Conservation (phyloP, 1,140 invertebrate species). For the Centruroides sculpturatus region DNA sequence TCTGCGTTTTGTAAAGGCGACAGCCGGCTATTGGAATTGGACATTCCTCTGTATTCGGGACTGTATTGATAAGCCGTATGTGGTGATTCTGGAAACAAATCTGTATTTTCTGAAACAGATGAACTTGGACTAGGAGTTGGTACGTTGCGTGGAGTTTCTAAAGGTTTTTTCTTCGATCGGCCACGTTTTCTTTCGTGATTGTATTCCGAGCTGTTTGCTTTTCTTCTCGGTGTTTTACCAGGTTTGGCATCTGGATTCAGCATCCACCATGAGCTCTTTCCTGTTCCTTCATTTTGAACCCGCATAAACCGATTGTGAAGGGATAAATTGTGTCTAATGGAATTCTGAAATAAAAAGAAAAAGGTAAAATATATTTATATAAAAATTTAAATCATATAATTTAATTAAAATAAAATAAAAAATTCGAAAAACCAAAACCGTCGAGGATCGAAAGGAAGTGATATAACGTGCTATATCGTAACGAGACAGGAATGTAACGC, state of each 20-base stretch:
- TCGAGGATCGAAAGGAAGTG: no score
- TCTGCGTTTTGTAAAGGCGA: no score
- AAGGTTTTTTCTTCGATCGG: conserved; percentile 72
- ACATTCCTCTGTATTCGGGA: no score
- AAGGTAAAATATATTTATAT: not conserved
- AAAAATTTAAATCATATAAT: no score
- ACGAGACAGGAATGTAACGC: no score
- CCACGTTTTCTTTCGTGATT: conserved; percentile 86
- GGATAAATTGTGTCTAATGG: conserved; percentile 96
- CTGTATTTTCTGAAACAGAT: conserved; percentile 72
- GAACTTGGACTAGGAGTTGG: conserved; percentile 67
- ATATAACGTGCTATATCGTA: no score
- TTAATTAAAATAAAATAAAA: no score
- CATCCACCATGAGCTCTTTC: conserved; percentile 99
- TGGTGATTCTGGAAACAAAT: conserved; percentile 58
- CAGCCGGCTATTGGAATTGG: no score
- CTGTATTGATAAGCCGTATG: conserved; percentile 28
- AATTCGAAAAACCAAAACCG: no score
- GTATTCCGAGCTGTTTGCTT: conserved; percentile 82
- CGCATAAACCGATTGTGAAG: conserved; percentile 98
- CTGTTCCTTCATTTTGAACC: conserved; percentile 97
- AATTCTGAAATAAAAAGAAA: conserved; percentile 69
- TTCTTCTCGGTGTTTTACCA: conserved; percentile 77
- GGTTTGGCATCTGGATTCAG: conserved; percentile 97
- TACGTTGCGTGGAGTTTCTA: conserved; percentile 44